Conservation (phyloP, 2,113 vertebrate genomes). For the Phaethornis superciliosus region DNA sequence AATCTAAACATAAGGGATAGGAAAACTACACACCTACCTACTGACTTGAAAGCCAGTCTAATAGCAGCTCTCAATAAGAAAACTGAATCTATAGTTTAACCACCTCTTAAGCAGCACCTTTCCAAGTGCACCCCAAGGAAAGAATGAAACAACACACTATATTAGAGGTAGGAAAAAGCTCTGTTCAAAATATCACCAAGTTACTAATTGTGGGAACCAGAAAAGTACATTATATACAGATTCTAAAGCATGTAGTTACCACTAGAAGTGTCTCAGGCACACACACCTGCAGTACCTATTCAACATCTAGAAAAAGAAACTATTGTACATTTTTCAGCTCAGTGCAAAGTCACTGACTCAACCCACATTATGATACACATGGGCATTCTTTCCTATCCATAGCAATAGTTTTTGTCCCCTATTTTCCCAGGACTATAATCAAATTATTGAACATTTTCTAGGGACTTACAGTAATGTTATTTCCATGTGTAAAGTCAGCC, state of each 20-base stretch:
- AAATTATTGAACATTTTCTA: background rate
- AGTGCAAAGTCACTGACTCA: background rate
- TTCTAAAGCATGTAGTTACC: background rate
- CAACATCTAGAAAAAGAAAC: background rate
- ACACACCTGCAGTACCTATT: background rate
- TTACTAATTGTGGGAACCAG: background rate
- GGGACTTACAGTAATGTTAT: background rate
- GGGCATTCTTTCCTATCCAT: background rate
- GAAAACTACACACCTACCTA: background rate
- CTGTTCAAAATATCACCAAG: background rate
- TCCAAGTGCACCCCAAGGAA: background rate
- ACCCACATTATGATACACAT: background rate
- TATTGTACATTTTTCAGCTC: background rate
- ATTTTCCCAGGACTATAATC: background rate
- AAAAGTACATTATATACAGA: background rate
- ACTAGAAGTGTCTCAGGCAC: background rate
- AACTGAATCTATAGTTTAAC: background rate
- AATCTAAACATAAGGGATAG: slow-evolving; percentile 3
- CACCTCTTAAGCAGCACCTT: background rate
- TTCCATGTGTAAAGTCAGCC: background rate
- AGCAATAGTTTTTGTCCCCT: background rate
- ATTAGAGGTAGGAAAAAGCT: background rate
- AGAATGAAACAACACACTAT: background rate
- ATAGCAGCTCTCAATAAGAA: background rate
- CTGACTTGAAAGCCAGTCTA: background rate